Conservation (phyloP, 2,797 vertebrate species). For the Brotogeris chrysoptera region DNA sequence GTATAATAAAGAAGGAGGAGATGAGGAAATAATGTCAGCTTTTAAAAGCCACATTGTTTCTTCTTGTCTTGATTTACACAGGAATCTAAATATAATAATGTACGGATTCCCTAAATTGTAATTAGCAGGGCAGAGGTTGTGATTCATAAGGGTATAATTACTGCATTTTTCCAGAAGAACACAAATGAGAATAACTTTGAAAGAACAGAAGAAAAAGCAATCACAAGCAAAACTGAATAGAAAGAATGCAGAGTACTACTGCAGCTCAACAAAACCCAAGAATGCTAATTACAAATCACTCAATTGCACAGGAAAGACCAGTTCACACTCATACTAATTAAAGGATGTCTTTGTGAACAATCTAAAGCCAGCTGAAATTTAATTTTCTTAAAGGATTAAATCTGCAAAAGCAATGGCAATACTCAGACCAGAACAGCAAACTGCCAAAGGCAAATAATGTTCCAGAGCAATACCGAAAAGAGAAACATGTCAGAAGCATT, state of each 20-base stretch:
- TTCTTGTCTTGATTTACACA: not conserved
- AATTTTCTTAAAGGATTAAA: constrained; percentile 28
- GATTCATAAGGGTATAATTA: constrained; percentile 48
- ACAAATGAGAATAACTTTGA: constrained; percentile 25
- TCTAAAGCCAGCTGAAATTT: constrained; percentile 36
- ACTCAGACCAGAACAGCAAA: constrained; percentile 5
- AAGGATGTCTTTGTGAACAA: constrained; percentile 10
- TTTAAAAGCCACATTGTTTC: not conserved
- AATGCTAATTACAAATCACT: constrained; percentile 28
- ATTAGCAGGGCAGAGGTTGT: constrained; percentile 46
- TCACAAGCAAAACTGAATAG: constrained; percentile 1
- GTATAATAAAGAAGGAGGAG: not conserved
- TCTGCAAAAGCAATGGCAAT: constrained; percentile 20
- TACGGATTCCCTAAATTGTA: constrained; percentile 7
- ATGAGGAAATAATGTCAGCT: not conserved
- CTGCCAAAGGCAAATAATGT: constrained; percentile 58
- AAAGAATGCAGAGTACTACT: not conserved
- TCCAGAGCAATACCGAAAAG: constrained; percentile 15
- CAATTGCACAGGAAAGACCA: not conserved
- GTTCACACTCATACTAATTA: constrained; percentile 8
- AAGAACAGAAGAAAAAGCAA: constrained; percentile 10
- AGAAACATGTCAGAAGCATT: constrained; percentile 42
- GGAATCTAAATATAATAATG: constrained; percentile 31
- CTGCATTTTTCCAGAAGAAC: constrained; percentile 30
- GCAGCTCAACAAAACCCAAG: not conserved